Evolutionary conservation across 2,888 invertebrate species (phyloP).

Genomic region (Cancer borealis): DNA sequence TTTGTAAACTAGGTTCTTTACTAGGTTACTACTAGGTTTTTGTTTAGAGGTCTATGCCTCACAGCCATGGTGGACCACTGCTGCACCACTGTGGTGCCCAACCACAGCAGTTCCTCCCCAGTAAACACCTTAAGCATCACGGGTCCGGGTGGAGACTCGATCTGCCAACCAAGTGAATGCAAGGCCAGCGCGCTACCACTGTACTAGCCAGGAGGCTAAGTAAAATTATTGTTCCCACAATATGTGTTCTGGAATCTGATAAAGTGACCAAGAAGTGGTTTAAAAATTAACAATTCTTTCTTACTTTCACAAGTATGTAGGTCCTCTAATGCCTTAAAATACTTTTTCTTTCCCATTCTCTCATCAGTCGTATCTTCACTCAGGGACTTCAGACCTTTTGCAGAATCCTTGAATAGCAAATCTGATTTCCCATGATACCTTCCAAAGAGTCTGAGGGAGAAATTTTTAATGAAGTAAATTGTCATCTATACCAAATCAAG

Average conservation of each 20-base stretch:
- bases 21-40: too few species aligned
- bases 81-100: too few species aligned
- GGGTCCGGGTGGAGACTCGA: too few species aligned
- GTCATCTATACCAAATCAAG: background rate
- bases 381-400: conserved; percentile 54
- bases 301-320: conserved; percentile 68
- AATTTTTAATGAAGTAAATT: background rate
- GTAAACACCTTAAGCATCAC: too few species aligned
- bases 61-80: too few species aligned
- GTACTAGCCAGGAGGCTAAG: too few species aligned
- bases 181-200: too few species aligned
- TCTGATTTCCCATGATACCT: conserved; percentile 84
- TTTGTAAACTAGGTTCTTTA: too few species aligned
- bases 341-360: conserved; percentile 50
- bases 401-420: conserved; percentile 84
- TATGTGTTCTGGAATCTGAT: background rate
- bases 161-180: too few species aligned
- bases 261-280: background rate
- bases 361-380: conserved; percentile 65
- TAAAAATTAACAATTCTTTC: background rate
- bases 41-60: too few species aligned
- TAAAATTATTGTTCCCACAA: background rate
- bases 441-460: conserved; percentile 85
- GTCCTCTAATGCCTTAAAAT: conserved; percentile 64
- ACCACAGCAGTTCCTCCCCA: too few species aligned